Percentiles rank a stretch among this genome's conserved stretches.
Conservation (phyloP, 2,888 invertebrate genomes). For the Anthophora plumipes region DNA sequence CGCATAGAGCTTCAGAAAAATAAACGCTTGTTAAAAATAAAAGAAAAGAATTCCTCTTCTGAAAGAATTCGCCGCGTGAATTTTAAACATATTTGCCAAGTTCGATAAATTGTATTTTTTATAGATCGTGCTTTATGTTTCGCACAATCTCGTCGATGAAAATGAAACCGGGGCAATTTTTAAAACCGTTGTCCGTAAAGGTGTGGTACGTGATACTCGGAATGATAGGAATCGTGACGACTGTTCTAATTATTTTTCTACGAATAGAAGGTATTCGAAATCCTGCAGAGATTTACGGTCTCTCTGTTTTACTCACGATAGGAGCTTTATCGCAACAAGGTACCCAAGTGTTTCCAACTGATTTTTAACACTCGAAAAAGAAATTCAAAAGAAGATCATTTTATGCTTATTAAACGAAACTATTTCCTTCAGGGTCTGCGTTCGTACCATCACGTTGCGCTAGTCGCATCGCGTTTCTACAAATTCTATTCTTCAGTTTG, state of each 20-base stretch:
- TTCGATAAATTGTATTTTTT: no score
- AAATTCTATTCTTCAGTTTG: constrained; percentile 75
- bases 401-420: no score
- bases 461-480: constrained; percentile 77
- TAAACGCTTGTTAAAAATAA: no score
- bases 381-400: no score
- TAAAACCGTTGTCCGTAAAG: constrained; percentile 69
- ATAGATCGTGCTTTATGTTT: constrained; percentile 76
- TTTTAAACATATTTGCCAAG: no score
- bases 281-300: constrained; percentile 63
- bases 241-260: constrained; percentile 65
- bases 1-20: no score
- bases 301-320: constrained; percentile 68
- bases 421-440: constrained; percentile 70
- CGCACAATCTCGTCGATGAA: constrained; percentile 72
- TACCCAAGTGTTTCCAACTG: constrained; percentile 12
- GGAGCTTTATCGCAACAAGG: constrained; percentile 78
- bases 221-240: constrained; percentile 56
- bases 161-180: constrained; percentile 70
- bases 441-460: constrained; percentile 72
- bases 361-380: no score
- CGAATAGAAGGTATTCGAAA: constrained; percentile 63
- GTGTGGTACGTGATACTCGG: constrained; percentile 72
- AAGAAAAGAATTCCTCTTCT: no score
- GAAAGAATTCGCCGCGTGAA: no score